These are phyloP conservation scores for Diorhabda elongata DNA, from an alignment of 1,140 invertebrate genomes.

Conservation along the genomic window DNA sequence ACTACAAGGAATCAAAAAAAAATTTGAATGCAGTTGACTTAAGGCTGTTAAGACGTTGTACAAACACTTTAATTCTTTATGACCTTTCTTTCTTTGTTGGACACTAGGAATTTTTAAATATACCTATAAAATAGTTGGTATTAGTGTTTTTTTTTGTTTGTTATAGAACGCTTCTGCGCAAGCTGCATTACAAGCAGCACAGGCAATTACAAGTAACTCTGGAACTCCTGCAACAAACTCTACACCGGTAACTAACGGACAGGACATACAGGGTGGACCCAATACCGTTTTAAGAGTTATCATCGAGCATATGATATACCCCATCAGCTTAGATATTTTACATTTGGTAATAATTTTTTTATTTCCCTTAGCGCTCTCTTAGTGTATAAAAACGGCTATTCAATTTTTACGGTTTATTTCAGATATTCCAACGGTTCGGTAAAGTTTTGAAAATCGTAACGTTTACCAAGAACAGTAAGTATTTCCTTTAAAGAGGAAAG, in stretches of 20 bases:
- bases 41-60: too few species aligned
- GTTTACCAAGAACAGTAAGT: constrained; percentile 99
- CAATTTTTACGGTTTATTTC: constrained; percentile 49
- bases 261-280: constrained; percentile 81
- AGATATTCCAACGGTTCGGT: constrained; percentile 96
- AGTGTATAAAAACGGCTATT: too few species aligned
- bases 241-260: constrained; percentile 48
- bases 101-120: not conserved
- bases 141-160: constrained; percentile 27
- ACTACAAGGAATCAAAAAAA: too few species aligned
- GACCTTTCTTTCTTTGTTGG: too few species aligned
- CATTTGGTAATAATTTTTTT: constrained; percentile 63
- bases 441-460: constrained; percentile 99
- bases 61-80: not conserved
- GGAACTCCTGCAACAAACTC: constrained; percentile 48
- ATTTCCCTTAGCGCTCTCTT: too few species aligned
- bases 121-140: not conserved
- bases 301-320: constrained; percentile 97
- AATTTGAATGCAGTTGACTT: too few species aligned
- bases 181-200: constrained; percentile 76
- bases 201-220: constrained; percentile 53
- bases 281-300: constrained; percentile 97
- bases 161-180: constrained; percentile 68
- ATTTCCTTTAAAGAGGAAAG: constrained; percentile 10
- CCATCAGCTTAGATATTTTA: constrained; percentile 94